Conservation (phyloP, 2,113 vertebrate genomes). For the Zosterops pallidus region DNA sequence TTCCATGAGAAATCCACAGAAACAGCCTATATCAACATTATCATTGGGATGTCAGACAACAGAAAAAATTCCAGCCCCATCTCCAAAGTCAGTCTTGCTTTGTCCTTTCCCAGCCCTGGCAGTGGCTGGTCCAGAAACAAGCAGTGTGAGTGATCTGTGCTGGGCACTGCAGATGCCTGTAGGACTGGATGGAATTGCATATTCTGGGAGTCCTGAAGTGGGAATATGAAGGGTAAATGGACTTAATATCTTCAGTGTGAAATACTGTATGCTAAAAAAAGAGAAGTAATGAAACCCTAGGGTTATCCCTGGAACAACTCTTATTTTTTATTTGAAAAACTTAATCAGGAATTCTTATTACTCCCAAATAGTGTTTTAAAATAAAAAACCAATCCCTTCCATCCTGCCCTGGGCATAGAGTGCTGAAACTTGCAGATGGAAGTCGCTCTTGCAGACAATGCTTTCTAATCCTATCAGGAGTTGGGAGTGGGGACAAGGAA, state of each 20-base stretch:
- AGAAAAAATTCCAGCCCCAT: neutral
- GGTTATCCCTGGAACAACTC: neutral
- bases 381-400: slow-evolving; percentile 39
- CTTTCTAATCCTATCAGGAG: slow-evolving; percentile 19
- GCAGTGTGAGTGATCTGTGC: neutral
- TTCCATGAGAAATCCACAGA: neutral
- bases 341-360: slow-evolving; percentile 40
- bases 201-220: neutral
- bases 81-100: neutral
- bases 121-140: rapidly evolving
- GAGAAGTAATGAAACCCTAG: neutral
- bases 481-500: neutral
- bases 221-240: neutral
- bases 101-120: neutral
- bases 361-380: slow-evolving; percentile 45
- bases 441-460: slow-evolving; percentile 41
- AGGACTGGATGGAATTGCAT: neutral
- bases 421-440: slow-evolving; percentile 23
- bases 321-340: slow-evolving; percentile 38
- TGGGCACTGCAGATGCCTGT: neutral
- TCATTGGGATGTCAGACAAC: neutral
- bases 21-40: neutral
- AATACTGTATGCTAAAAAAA: neutral
- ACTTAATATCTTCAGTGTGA: neutral
- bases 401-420: neutral